Evolutionary conservation across 2,113 vertebrate genomes (phyloP).

Genomic region (Pungitius pungitius): DNA sequence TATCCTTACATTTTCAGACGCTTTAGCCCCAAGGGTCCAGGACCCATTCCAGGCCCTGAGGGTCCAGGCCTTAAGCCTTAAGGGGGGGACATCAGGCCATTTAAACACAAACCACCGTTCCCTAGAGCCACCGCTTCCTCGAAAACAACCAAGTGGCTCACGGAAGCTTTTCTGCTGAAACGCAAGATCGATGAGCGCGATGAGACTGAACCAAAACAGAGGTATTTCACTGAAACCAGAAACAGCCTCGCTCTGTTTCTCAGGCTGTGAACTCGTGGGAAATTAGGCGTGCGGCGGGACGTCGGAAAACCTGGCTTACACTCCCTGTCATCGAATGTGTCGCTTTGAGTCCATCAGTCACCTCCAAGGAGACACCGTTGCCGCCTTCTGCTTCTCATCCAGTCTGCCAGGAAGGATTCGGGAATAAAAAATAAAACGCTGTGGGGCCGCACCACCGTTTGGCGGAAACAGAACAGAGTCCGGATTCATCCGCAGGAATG

Average conservation of each 20-base stretch:
- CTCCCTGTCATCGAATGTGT: conserved; percentile 13
- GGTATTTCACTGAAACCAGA: conserved; percentile 8
- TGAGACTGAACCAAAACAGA: conserved; percentile 8
- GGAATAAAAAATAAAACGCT: neutral
- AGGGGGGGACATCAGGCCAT: neutral
- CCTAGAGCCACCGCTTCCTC: no score
- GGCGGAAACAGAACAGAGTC: conserved; percentile 17
- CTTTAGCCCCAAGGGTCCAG: neutral
- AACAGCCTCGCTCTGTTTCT: conserved; percentile 7
- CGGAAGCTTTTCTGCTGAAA: neutral
- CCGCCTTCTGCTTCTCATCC: conserved; percentile 30
- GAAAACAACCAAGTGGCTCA: neutral
- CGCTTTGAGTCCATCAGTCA: neutral
- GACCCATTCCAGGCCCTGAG: neutral
- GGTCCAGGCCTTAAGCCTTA: neutral
- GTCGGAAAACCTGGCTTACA: conserved; percentile 11
- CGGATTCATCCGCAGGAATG: conserved; percentile 1
- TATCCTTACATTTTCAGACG: neutral
- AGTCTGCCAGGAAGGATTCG: conserved; percentile 36
- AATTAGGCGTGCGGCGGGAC: conserved; percentile 21
- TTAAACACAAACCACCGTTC: neutral
- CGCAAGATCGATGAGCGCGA: neutral
- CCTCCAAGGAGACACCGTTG: conserved; percentile 9
- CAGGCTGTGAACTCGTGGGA: neutral
- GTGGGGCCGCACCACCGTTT: conserved; percentile 1